phyloP scores from a whole-genome alignment of 1,140 invertebrate genomes.

The Paramacrobiotus metropolitanus region DNA sequence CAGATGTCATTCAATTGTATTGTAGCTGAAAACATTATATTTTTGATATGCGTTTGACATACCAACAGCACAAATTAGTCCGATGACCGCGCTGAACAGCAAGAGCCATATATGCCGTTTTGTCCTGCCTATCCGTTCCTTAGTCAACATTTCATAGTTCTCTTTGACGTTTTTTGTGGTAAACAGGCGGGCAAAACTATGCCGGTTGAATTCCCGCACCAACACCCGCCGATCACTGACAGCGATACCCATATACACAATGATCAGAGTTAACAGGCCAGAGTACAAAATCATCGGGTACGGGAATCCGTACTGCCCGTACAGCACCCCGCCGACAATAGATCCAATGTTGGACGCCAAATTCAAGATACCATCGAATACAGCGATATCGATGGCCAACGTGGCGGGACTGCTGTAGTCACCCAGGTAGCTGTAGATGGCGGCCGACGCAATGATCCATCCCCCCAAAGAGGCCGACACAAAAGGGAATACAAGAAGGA shows the following conservation, averaged over 20 bases:
- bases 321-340: background rate
- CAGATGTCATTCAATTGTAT: no score
- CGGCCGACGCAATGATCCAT: background rate
- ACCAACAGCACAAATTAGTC: background rate
- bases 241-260: background rate
- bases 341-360: background rate
- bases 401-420: background rate
- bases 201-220: background rate
- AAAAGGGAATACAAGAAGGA: background rate
- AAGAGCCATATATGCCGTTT: background rate
- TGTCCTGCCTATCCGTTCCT: background rate
- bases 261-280: background rate
- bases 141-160: background rate
- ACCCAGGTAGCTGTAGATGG: background rate
- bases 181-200: background rate
- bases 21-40: no score
- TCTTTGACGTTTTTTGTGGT: background rate
- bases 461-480: background rate
- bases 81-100: background rate
- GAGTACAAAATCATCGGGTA: background rate
- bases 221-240: background rate
- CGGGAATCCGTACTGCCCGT: background rate
- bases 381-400: background rate
- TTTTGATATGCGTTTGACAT: no score
- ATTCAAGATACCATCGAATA: background rate